phyloP scores from a whole-genome alignment of 2,888 invertebrate genomes.

The Drosophila falleni region DNA sequence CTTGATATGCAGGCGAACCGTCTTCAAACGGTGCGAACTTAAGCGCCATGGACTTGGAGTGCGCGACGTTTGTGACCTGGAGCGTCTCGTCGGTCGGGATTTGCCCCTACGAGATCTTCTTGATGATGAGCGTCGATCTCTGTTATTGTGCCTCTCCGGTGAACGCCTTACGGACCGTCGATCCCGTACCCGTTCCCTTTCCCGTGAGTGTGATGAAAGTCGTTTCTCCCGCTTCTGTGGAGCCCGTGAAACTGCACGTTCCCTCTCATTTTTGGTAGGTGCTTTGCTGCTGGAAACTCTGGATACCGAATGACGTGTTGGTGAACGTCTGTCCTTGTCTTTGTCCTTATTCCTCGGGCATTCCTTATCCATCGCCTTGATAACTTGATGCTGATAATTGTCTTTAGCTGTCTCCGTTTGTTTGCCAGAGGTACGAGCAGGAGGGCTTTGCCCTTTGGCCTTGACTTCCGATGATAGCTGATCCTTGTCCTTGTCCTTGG shows the following conservation, averaged over 20 bases:
- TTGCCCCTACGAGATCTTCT: not conserved
- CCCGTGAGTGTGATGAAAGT: not conserved
- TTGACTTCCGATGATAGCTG: not conserved
- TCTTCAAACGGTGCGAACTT: not conserved
- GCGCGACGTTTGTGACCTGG: not conserved
- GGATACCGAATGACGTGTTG: not conserved
- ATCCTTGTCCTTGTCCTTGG: too few relatives aligned
- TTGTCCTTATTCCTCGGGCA: not conserved
- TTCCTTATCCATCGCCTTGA: not conserved
- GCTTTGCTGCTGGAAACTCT: not conserved
- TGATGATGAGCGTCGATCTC: constrained; percentile 1
- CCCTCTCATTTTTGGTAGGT: not conserved
- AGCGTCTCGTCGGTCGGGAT: not conserved
- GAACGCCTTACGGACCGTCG: not conserved
- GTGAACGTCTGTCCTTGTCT: not conserved
- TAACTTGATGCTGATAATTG: not conserved
- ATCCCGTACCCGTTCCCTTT: not conserved
- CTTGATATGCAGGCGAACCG: constrained; percentile 56
- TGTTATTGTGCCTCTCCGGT: not conserved
- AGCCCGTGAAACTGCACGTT: not conserved
- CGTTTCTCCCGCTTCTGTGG: not conserved
- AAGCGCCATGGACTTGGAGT: constrained; percentile 1
- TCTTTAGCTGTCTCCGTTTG: not conserved
- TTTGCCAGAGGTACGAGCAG: not conserved
- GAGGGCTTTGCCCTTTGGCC: not conserved